These are phyloP conservation scores for Panopea generosa DNA, from an alignment of 2,888 invertebrate species.

Conservation along the genomic window DNA sequence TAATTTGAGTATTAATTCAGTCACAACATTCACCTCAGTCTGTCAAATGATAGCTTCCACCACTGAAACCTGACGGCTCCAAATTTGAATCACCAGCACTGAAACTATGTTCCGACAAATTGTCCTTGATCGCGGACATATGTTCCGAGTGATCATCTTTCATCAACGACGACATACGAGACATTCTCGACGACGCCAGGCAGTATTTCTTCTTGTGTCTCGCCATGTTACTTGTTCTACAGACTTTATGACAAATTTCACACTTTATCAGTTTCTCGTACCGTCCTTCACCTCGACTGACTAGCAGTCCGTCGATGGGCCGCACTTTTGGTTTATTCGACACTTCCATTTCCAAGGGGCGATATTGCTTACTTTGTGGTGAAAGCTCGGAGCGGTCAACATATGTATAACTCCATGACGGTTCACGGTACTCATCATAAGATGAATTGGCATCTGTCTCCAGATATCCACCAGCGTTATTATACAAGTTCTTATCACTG, in stretches of 20 bases:
- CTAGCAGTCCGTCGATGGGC: slow-evolving; percentile 47
- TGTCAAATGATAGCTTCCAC: too few relatives aligned
- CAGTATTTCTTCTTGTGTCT: slow-evolving; percentile 58
- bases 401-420: background rate
- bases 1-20: too few relatives aligned
- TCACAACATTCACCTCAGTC: too few relatives aligned
- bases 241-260: slow-evolving; percentile 51
- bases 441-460: background rate
- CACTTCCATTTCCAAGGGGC: background rate
- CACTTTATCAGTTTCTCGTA: slow-evolving; percentile 57
- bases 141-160: too few relatives aligned
- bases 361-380: background rate
- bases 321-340: slow-evolving; percentile 1
- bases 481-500: background rate
- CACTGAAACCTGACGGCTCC: too few relatives aligned
- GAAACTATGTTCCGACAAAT: too few relatives aligned
- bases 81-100: too few relatives aligned
- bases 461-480: background rate
- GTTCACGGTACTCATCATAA: too few relatives aligned
- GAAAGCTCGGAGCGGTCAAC: background rate
- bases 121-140: too few relatives aligned
- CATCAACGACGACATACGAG: too few relatives aligned
- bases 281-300: slow-evolving; percentile 53
- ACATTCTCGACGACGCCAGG: background rate
- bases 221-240: slow-evolving; percentile 59